These are phyloP conservation scores for Amiota communis DNA, from an alignment of 2,888 invertebrate species.

Conservation along the genomic window DNA sequence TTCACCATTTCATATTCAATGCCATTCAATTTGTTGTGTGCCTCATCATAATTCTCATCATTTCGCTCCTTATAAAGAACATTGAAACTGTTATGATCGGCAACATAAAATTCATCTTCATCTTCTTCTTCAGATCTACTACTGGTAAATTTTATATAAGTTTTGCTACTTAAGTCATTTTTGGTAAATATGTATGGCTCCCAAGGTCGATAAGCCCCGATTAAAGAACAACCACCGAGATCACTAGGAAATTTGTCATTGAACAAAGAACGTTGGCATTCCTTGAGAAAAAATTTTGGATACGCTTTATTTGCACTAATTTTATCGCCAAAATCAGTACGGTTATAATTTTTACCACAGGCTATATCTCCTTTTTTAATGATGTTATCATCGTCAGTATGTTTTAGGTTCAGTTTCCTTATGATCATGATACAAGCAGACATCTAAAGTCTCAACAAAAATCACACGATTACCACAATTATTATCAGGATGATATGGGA, in stretches of 20 bases:
- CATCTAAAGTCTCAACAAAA: constrained; percentile 61
- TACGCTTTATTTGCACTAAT: too few species aligned
- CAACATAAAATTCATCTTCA: too few species aligned
- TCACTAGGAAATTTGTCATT: constrained; percentile 69
- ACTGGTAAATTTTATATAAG: too few species aligned
- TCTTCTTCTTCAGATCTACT: too few species aligned
- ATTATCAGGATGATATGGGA: constrained; percentile 70
- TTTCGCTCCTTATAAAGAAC: neutral
- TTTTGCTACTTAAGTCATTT: too few species aligned
- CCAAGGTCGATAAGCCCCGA: constrained; percentile 66
- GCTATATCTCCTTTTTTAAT: constrained; percentile 21
- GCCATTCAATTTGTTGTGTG: constrained; percentile 52
- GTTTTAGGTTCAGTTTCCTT: constrained; percentile 36
- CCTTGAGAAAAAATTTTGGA: constrained; percentile 46
- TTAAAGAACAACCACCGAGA: constrained; percentile 68
- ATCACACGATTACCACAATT: constrained; percentile 69
- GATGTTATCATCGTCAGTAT: constrained; percentile 18
- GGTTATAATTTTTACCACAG: neutral
- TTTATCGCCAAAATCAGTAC: too few species aligned
- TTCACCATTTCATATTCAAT: constrained; percentile 68
- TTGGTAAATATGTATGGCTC: constrained; percentile 68
- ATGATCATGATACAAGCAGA: constrained; percentile 56
- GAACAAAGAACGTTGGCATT: constrained; percentile 56
- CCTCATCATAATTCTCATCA: neutral
- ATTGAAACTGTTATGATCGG: constrained; percentile 12